Conservation (phyloP, 2,113 vertebrate species). For the Eretmochelys imbricata region DNA sequence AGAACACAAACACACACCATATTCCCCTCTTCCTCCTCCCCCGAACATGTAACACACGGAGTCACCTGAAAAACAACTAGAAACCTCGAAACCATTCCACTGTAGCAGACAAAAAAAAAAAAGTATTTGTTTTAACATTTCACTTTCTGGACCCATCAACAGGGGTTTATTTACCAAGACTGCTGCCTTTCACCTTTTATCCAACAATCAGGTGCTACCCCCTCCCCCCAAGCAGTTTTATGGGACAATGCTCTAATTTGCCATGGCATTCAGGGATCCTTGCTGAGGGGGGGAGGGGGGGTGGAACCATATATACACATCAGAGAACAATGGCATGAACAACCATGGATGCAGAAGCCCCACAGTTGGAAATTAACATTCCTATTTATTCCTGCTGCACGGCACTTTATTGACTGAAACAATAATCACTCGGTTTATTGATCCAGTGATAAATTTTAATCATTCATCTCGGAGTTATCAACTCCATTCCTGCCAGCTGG, state of each 20-base stretch:
- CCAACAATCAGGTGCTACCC: neutral
- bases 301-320: neutral
- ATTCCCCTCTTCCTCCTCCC: neutral
- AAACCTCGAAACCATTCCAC: neutral
- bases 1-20: neutral
- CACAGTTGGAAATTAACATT: constrained; percentile 18
- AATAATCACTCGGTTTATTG: constrained; percentile 59
- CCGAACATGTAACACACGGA: neutral
- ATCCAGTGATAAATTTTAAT: constrained; percentile 61
- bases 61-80: neutral
- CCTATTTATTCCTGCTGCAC: constrained; percentile 45
- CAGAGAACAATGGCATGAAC: neutral
- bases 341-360: neutral
- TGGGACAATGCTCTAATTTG: neutral
- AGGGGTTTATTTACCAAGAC: neutral
- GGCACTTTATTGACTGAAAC: constrained; percentile 48
- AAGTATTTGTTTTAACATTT: neutral
- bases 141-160: accelerated
- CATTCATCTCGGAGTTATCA: constrained; percentile 64
- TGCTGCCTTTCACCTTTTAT: neutral
- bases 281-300: too few relatives aligned
- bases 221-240: neutral
- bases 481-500: constrained; percentile 54
- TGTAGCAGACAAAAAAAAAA: neutral
- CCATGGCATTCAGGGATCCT: neutral